Evolutionary conservation across 1,140 invertebrate species (phyloP).

Genomic region (Piezodorus guildinii): DNA sequence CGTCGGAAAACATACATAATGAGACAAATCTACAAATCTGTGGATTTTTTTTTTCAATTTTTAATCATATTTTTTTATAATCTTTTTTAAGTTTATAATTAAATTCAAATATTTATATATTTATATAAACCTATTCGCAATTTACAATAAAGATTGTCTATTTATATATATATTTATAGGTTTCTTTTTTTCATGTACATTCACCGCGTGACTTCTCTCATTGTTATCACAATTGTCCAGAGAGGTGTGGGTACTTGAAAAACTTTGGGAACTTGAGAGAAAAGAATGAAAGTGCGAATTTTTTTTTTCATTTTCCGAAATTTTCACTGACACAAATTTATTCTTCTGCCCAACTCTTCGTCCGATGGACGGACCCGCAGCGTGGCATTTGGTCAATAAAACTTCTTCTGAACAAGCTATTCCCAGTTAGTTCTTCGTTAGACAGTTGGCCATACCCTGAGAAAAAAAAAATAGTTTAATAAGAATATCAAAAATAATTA

Average conservation of each 20-base stretch:
- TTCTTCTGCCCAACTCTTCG: not conserved
- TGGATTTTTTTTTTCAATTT: not conserved
- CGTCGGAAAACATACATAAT: constrained; percentile 11
- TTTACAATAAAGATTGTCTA: constrained; percentile 20
- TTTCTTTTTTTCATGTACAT: not conserved
- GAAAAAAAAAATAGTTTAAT: constrained; percentile 33
- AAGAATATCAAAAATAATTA: too few relatives aligned
- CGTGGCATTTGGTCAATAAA: constrained; percentile 14
- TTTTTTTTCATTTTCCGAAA: not conserved
- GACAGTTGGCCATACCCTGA: constrained; percentile 48
- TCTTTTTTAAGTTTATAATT: not conserved
- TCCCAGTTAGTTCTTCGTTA: constrained; percentile 35
- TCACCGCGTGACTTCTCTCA: not conserved
- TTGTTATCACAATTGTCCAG: not conserved
- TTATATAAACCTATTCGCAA: constrained; percentile 20
- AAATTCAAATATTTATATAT: constrained; percentile 12
- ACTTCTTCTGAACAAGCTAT: constrained; percentile 2
- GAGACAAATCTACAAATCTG: constrained; percentile 11
- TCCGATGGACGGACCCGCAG: not conserved
- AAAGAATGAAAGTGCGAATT: not conserved
- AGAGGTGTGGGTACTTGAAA: not conserved
- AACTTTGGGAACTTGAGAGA: constrained; percentile 5
- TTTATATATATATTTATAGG: constrained; percentile 17
- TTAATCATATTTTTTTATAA: not conserved
- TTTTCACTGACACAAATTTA: constrained; percentile 4